These are phyloP conservation scores for Discoglossus pictus DNA, from an alignment of 2,797 vertebrate genomes.

Conservation along the genomic window DNA sequence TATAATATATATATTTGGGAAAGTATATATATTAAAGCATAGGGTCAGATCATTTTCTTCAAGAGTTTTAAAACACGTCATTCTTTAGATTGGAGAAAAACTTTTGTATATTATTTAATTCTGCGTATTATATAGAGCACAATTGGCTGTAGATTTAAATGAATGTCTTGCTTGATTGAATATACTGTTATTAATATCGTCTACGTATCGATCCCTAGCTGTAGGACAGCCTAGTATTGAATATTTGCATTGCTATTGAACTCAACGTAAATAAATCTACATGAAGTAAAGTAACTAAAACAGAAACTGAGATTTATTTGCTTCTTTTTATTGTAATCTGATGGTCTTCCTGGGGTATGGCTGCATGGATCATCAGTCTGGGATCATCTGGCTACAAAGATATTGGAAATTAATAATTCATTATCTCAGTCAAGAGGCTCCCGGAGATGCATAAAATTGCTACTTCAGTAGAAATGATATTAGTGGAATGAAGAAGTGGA, in stretches of 20 bases:
- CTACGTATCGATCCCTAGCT: neutral
- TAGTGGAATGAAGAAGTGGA: too few species aligned
- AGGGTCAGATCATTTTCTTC: too few species aligned
- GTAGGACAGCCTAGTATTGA: neutral
- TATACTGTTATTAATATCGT: constrained; percentile 5
- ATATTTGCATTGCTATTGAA: neutral
- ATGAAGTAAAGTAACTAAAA: neutral
- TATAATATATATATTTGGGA: too few species aligned
- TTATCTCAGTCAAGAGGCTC: neutral
- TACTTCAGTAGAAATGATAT: too few species aligned
- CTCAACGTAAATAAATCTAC: constrained; percentile 7
- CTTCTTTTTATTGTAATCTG: neutral
- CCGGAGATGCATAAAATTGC: neutral
- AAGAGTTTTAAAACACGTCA: too few species aligned
- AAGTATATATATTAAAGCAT: too few species aligned
- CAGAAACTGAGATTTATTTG: neutral
- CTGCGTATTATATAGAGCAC: too few species aligned
- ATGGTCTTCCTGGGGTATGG: neutral
- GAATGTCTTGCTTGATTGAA: neutral
- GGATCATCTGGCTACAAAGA: constrained; percentile 12
- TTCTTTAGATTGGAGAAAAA: too few species aligned
- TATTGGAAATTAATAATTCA: constrained; percentile 41
- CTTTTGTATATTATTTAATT: too few species aligned
- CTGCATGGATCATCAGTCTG: constrained; percentile 2
- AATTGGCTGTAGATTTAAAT: too few species aligned